phyloP scores from a whole-genome alignment of 2,888 invertebrate species.

The Mimachlamys varia region DNA sequence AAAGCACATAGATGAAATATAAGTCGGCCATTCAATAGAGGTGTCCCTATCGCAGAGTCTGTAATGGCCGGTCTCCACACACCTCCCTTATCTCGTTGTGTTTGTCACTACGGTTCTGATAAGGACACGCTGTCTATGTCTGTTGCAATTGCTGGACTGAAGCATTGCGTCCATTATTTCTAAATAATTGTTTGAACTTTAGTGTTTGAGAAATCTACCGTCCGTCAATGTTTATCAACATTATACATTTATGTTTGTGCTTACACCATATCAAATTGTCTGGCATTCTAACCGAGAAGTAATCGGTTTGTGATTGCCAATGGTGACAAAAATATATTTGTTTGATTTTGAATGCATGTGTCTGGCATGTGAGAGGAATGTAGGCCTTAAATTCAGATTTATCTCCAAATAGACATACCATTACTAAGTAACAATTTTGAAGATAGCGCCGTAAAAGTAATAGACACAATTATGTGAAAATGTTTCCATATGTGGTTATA shows the following conservation, averaged over 20 bases:
- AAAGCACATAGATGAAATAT: background rate
- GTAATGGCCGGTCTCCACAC: background rate
- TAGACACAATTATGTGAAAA: too few relatives aligned
- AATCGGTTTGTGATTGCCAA: background rate
- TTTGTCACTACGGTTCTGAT: background rate
- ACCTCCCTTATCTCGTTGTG: background rate
- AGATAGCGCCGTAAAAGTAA: too few relatives aligned
- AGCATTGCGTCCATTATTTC: background rate
- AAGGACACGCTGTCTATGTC: background rate
- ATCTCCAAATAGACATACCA: background rate
- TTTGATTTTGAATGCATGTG: background rate
- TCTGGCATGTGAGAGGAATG: background rate
- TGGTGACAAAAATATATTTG: background rate
- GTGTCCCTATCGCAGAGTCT: background rate
- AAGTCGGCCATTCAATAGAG: background rate
- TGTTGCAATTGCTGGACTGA: background rate
- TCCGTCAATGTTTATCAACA: background rate
- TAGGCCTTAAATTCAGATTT: background rate
- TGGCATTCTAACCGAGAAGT: background rate
- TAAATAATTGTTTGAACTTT: background rate
- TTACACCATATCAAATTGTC: background rate
- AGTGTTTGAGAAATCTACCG: background rate
- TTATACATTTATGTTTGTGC: background rate
- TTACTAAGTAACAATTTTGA: too few relatives aligned
- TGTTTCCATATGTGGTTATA: too few relatives aligned